Conservation (phyloP, 2,797 vertebrate species). For the Leptodactylus fallax region DNA sequence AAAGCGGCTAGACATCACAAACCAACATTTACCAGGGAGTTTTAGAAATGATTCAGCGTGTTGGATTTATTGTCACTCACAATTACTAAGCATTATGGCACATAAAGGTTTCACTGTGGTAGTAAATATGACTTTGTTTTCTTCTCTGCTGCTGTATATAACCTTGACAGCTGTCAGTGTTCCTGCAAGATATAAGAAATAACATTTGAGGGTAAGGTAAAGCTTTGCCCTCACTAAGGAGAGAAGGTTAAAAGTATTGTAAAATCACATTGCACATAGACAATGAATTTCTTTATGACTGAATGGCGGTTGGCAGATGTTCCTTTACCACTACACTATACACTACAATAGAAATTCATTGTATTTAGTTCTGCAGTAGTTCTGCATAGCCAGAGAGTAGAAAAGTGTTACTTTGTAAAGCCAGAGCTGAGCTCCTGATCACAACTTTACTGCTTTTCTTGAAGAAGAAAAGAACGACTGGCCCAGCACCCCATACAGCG, state of each 20-base stretch:
- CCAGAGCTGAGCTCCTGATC: constrained; percentile 1
- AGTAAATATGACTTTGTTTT: background rate
- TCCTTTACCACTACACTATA: constrained; percentile 10
- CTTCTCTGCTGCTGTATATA: background rate
- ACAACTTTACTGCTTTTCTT: constrained; percentile 39
- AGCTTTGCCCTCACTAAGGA: constrained; percentile 18
- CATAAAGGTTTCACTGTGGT: background rate
- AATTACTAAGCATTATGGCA: no score
- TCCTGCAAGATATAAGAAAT: background rate
- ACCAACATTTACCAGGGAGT: background rate
- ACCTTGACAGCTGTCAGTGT: constrained; percentile 5
- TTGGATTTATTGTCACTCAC: background rate
- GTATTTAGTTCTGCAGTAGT: constrained; percentile 5
- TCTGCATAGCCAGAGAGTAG: background rate
- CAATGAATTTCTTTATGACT: constrained; percentile 27
- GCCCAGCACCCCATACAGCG: constrained; percentile 33
- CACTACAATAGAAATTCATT: background rate
- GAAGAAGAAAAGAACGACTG: constrained; percentile 48
- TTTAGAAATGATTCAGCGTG: background rate
- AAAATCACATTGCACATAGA: background rate
- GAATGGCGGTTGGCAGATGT: constrained; percentile 38
- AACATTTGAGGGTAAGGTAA: constrained; percentile 27
- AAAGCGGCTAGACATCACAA: background rate
- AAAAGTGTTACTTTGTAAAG: constrained; percentile 13
- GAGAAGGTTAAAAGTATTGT: constrained; percentile 37